Conservation (phyloP, 1,140 invertebrate genomes). For the Catajapyx aquilonaris region DNA sequence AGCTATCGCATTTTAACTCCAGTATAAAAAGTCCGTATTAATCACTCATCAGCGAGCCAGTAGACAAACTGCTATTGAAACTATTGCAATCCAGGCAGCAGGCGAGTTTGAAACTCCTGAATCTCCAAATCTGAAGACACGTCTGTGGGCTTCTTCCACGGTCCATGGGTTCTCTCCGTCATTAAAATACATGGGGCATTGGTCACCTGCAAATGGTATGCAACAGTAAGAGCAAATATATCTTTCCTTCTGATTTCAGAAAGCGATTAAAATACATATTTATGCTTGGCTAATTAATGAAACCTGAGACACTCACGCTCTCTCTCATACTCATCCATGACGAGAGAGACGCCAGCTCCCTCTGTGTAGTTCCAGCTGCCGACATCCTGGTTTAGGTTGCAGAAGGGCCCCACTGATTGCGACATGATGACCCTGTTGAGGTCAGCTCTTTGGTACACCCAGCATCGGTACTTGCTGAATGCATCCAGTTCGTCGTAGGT, state of each 20-base stretch:
- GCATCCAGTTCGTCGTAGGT: slow-evolving; percentile 93
- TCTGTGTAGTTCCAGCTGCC: slow-evolving; percentile 66
- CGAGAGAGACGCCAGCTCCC: slow-evolving; percentile 72
- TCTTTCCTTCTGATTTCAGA: background rate
- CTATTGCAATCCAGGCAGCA: too few relatives aligned
- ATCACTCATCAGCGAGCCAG: too few relatives aligned
- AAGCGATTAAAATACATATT: background rate
- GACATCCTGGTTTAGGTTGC: slow-evolving; percentile 75
- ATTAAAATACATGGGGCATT: slow-evolving; percentile 87
- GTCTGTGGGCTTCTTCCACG: slow-evolving; percentile 41
- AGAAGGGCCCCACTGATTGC: slow-evolving; percentile 73
- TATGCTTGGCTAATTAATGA: background rate
- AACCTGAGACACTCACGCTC: slow-evolving; percentile 36
- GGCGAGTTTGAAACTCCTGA: too few relatives aligned
- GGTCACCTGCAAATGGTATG: slow-evolving; percentile 37
- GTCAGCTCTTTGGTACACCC: slow-evolving; percentile 92
- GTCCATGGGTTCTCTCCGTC: slow-evolving; percentile 73
- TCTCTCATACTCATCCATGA: slow-evolving; percentile 79
- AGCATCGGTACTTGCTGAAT: slow-evolving; percentile 86
- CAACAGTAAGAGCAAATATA: slow-evolving; percentile 1
- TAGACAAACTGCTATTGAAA: too few relatives aligned
- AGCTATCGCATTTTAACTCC: too few relatives aligned
- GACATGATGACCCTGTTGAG: slow-evolving; percentile 77
- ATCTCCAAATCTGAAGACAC: slow-evolving; percentile 33
- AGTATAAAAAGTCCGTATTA: too few relatives aligned